Conservation (phyloP, 2,797 vertebrate genomes). For the Salmo trutta region DNA sequence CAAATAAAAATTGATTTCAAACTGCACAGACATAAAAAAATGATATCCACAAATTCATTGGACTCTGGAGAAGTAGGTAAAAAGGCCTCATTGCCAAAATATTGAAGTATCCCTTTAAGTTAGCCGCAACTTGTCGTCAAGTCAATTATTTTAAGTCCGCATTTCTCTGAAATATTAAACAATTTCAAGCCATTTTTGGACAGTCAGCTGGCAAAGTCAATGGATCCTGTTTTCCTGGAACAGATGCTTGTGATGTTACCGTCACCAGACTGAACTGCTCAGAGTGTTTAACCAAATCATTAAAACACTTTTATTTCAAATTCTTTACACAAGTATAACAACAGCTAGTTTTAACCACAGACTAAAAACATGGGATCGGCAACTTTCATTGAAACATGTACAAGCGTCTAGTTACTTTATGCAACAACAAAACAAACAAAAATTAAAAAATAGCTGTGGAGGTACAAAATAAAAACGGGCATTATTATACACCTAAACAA, state of each 20-base stretch:
- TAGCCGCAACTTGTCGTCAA: too few relatives aligned
- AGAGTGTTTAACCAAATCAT: slow-evolving; percentile 57
- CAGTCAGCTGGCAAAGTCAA: not conserved
- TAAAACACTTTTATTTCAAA: slow-evolving; percentile 80
- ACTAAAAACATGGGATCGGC: slow-evolving; percentile 73
- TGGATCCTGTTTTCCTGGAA: too few relatives aligned
- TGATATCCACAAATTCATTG: too few relatives aligned
- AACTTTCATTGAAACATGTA: slow-evolving; percentile 66
- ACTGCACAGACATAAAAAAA: too few relatives aligned
- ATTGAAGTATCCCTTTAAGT: too few relatives aligned
- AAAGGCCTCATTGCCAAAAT: too few relatives aligned
- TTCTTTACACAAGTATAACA: slow-evolving; percentile 78
- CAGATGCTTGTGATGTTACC: not conserved
- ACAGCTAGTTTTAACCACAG: slow-evolving; percentile 69
- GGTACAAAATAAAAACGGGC: slow-evolving; percentile 55
- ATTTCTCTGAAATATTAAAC: not conserved
- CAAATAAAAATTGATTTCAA: too few relatives aligned
- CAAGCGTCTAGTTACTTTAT: slow-evolving; percentile 73
- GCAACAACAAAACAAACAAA: slow-evolving; percentile 52
- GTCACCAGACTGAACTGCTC: not conserved
- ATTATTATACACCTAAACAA: slow-evolving; percentile 69
- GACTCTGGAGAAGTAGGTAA: too few relatives aligned
- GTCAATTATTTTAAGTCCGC: too few relatives aligned
- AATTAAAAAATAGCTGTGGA: slow-evolving; percentile 64
- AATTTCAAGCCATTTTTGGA: slow-evolving; percentile 38